These are phyloP conservation scores for Myotis myotis DNA, from an alignment of 2,797 vertebrate species.

Conservation along the genomic window DNA sequence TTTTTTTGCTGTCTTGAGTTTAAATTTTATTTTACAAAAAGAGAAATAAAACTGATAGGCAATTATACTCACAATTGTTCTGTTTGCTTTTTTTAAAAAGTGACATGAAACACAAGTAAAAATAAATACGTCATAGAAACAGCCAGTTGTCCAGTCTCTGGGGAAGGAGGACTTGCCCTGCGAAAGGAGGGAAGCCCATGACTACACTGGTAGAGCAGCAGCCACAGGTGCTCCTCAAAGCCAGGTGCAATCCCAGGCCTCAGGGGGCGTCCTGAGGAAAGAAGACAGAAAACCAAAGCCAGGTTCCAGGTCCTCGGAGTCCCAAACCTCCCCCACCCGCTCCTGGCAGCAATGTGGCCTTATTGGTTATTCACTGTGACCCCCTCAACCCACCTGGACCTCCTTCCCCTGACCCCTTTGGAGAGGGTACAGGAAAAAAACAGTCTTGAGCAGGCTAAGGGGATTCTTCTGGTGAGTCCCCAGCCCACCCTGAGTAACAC, in stretches of 20 bases:
- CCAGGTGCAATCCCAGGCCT: constrained; percentile 83
- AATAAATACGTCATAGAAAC: constrained; percentile 91
- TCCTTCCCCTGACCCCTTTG: constrained; percentile 38
- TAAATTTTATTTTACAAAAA: constrained; percentile 80
- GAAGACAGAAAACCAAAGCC: constrained; percentile 75
- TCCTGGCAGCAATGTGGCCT: constrained; percentile 68
- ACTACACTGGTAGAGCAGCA: constrained; percentile 79
- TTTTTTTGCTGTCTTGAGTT: constrained; percentile 51
- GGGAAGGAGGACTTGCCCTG: constrained; percentile 79
- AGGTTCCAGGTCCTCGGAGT: constrained; percentile 69
- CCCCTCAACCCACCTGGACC: constrained; percentile 69
- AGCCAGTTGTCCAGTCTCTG: constrained; percentile 88
- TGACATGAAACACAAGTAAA: constrained; percentile 91
- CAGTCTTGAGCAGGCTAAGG: constrained; percentile 61
- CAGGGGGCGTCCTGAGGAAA: constrained; percentile 81
- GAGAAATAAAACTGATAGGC: constrained; percentile 81
- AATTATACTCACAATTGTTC: constrained; percentile 88
- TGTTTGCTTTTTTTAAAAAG: constrained; percentile 86
- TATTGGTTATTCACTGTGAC: constrained; percentile 75
- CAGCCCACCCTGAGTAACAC: constrained; percentile 73
- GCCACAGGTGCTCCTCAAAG: constrained; percentile 81
- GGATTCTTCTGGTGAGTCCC: constrained; percentile 57
- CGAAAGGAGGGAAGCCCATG: constrained; percentile 86
- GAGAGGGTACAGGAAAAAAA: constrained; percentile 61
- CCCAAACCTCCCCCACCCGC: neutral